Evolutionary conservation across 2,888 invertebrate genomes (phyloP).

Genomic region (Microctonus hyperodae): DNA sequence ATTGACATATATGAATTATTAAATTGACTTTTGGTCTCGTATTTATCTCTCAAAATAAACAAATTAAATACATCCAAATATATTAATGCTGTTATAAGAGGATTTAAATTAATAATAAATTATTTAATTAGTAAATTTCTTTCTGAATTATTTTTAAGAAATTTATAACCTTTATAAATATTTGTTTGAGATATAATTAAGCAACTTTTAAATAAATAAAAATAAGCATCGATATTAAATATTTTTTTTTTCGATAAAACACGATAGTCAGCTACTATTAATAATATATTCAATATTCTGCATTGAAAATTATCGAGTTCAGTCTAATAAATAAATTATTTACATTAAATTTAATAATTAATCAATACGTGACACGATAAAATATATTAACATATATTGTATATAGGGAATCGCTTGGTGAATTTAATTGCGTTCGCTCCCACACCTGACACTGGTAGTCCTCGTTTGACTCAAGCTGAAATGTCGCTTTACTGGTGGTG

Average conservation of each 20-base stretch:
- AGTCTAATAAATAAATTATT: too few relatives aligned
- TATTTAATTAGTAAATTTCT: neutral
- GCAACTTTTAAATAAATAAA: too few relatives aligned
- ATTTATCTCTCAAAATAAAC: neutral
- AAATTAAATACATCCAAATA: neutral
- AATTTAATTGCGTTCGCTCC: constrained; percentile 11
- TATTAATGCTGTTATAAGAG: neutral
- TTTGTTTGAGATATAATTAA: too few relatives aligned
- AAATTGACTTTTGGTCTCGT: neutral
- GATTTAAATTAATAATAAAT: neutral
- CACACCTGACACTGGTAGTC: constrained; percentile 60
- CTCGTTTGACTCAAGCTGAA: constrained; percentile 62
- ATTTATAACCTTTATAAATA: too few relatives aligned
- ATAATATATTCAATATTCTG: too few relatives aligned
- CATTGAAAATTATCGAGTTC: too few relatives aligned
- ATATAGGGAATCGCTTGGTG: neutral
- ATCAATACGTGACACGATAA: neutral
- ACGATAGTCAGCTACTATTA: too few relatives aligned
- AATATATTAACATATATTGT: neutral
- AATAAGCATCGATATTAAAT: too few relatives aligned
- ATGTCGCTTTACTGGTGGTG: constrained; percentile 54
- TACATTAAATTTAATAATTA: neutral
- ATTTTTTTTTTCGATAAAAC: too few relatives aligned
- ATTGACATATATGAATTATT: constrained; percentile 6
- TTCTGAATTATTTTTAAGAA: too few relatives aligned